A percentile compares a stretch with the other conserved stretches of the same genome.
Conservation (phyloP, 35 echinoderm and acorn worm species). For the Hemicentrotus pulcherrimus region DNA sequence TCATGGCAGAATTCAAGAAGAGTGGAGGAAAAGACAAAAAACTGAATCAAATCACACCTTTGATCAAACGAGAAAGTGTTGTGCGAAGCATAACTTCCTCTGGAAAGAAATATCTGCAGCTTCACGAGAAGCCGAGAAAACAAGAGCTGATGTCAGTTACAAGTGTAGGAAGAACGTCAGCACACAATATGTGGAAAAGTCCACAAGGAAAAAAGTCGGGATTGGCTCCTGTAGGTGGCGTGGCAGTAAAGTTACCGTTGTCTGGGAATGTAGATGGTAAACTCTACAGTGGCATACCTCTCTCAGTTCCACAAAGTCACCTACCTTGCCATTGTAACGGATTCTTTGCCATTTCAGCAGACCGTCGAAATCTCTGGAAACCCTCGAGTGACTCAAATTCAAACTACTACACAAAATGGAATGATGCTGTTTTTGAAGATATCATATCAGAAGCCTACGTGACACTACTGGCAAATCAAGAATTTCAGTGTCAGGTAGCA, state of each 20-base stretch:
- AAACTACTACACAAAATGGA: slow-evolving; percentile 55
- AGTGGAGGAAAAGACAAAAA: not conserved
- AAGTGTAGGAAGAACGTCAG: slow-evolving; percentile 45
- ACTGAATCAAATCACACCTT: not conserved
- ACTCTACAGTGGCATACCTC: slow-evolving; percentile 42
- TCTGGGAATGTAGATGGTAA: not conserved
- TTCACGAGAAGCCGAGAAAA: not conserved
- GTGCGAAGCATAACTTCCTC: not conserved
- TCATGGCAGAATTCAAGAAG: not conserved
- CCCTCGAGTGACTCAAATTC: not conserved
- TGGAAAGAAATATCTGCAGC: not conserved
- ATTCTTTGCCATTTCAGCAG: slow-evolving; percentile 54
- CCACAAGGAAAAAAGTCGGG: not conserved
- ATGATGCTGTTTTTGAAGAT: slow-evolving; percentile 47
- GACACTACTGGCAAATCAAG: slow-evolving; percentile 46
- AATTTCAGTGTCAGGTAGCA: not conserved
- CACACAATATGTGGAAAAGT: not conserved
- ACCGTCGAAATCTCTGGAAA: slow-evolving; percentile 61
- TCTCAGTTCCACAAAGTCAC: slow-evolving; percentile 18
- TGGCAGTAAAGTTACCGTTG: slow-evolving; percentile 50
- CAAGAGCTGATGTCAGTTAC: slow-evolving; percentile 27
- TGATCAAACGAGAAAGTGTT: not conserved
- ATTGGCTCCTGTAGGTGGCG: slow-evolving; percentile 75
- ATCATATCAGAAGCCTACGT: slow-evolving; percentile 58
- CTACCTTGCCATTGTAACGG: slow-evolving; percentile 70